Evolutionary conservation across 2,888 invertebrate species (phyloP).

Genomic region (Lottia gigantea): DNA sequence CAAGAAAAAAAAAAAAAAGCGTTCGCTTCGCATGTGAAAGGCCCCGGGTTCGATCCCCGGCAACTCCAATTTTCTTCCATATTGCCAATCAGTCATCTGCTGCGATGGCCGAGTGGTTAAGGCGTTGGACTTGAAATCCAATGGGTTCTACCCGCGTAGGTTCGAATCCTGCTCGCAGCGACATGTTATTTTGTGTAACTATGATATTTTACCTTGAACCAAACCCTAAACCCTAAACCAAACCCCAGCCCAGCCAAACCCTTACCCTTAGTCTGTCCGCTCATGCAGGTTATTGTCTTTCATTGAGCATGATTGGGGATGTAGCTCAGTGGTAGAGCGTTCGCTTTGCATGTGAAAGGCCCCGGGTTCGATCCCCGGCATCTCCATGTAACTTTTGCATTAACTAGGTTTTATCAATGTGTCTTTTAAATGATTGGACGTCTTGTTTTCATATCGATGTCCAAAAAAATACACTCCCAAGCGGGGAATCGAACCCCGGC

Average conservation of each 20-base stretch:
- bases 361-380: conserved; percentile 43
- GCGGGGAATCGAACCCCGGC: too few relatives aligned
- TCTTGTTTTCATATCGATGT: too few relatives aligned
- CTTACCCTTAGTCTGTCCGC: too few relatives aligned
- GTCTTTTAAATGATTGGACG: too few relatives aligned
- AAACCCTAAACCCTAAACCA: too few relatives aligned
- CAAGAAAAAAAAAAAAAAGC: too few relatives aligned
- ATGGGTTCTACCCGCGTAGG: conserved; percentile 25
- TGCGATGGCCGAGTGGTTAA: conserved; percentile 26
- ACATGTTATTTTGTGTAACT: background rate
- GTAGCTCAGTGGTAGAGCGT: conserved; percentile 44
- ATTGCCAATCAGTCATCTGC: background rate
- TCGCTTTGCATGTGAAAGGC: conserved; percentile 45
- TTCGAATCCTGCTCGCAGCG: conserved; percentile 19
- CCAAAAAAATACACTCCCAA: too few relatives aligned
- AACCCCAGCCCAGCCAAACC: too few relatives aligned
- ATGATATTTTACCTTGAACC: too few relatives aligned
- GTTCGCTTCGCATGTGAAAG: conserved; percentile 27
- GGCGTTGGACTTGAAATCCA: conserved; percentile 26
- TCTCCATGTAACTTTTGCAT: conserved; percentile 24
- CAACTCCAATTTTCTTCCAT: conserved; percentile 12
- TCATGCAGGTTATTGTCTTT: too few relatives aligned
- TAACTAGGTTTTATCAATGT: too few relatives aligned
- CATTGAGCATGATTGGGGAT: conserved; percentile 34
- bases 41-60: conserved; percentile 26